Base-by-base conservation (phyloP, 2,113 vertebrate genomes). In the Colius striatus region DNA sequence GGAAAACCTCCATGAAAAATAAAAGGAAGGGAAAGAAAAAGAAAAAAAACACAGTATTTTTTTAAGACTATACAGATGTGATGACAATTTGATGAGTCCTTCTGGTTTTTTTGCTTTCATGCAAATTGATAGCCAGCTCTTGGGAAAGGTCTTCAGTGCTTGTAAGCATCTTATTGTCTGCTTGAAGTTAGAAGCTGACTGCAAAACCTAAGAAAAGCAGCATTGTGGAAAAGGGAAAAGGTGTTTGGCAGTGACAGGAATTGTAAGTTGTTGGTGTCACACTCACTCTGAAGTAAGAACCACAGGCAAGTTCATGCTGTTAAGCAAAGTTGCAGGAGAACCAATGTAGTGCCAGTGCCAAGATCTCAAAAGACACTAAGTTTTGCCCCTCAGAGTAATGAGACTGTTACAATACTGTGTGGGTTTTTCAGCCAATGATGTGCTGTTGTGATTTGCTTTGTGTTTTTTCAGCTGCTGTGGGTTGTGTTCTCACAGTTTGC, bases 1-100 rank as follows among this genome's bases (percentile, higher is more conserved):
- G 94, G 96, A 95, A 96, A 95, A 95, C 20, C 66, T 94, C 85
- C 82, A 95, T 96, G 89, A 96, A 97, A 96, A 95, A 96, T 95
- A 87, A 95, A 97, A 95, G 73, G 36, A 94, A 89, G 48, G 22
- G 18, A 57, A 71, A 71, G 17, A 36, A 78, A 90, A 62, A 36
- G 23, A 10, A 11, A 77, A 51, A 66, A n/a, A 30, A 3, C 1
- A 0, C 7, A 7, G 1, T 6, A 2, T 10, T 26, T 78, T 90
- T 92, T 62, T 43, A 38, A 87, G 88, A 55, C 82, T 77, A 12
- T 96, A 53, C 92, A 94, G 93, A 96, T 91, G 92, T 2, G 11
- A 76, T 95, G 94, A 95, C 92, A 97, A 77, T 91, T 89, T 94
- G 84, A 95, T 87, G 83, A 87, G 41, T 94, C 87, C 41, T 92